Evolutionary conservation across 64 coral and sea anemone species (phyloP), one percentile per base, ranked within the genome.

Genomic region (Porites lutea): DNA sequence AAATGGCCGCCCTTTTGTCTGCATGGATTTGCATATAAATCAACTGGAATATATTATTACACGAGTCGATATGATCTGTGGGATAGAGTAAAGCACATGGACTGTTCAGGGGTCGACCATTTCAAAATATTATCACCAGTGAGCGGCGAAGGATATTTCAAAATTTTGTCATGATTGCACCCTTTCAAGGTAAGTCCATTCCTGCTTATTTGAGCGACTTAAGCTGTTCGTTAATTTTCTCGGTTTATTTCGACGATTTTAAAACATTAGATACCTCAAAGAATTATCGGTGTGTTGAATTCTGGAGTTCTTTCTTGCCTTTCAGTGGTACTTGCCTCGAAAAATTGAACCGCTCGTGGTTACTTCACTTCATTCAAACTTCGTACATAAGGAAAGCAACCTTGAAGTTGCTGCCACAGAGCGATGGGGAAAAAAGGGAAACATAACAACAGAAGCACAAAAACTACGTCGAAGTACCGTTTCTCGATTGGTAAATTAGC

Each of bases 71-170:
- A 87, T 72, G 84, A 87, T 72, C 67, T 87, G 67, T 87, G 85
- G 85, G 69, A 87, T 54, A 54, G 85, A 52, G 67, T 22, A 74
- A 87, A 87, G 85, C 85, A 87, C 85, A 87, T 87, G 85, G 85
- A 20, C 67, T 15, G 13, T 73, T 72, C 44, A 53, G 48, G 47
- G 51, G 48, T 55, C 52, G 48, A 63, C 85, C 85, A 87, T 74
- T 87, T 74, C 58, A 18, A 65, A 21, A 73, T 87, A 14, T 62
- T 37, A 20, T 46, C 43, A 10, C 44, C 43, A 48, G 14, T 16
- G 49, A 65, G 67, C 50, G 18, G 58, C 9, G 67, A 53, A 50
- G 50, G 67, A 85, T 85, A 19, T 65, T 85, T 66, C 22, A 61
- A n/a, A n/a, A n/a, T n/a, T n/a, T n/a, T n/a, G n/a, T n/a, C n/a